A percentile compares a stretch with the other conserved stretches of the same genome.
Conservation (phyloP, 2,113 vertebrate genomes). For the Emberiza fucata region DNA sequence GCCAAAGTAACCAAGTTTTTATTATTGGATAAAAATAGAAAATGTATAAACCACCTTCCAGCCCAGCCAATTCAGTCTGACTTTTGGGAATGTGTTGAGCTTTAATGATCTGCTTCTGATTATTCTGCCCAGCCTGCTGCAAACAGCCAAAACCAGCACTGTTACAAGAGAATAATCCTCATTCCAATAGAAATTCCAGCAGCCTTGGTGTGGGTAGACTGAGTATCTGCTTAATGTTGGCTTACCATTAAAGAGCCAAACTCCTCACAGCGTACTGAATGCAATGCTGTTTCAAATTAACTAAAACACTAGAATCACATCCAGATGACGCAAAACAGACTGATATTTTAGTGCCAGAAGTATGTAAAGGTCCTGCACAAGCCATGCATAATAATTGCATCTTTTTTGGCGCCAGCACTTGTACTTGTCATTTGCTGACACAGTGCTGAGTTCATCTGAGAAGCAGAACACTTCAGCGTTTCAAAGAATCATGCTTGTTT, state of each 20-base stretch:
- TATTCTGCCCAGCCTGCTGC: background rate
- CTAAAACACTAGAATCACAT: background rate
- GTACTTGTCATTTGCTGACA: background rate
- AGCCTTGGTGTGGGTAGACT: background rate
- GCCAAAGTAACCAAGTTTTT: background rate
- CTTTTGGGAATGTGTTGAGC: background rate
- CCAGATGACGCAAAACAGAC: constrained; percentile 3
- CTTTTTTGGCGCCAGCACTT: background rate
- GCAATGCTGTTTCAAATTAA: constrained; percentile 1
- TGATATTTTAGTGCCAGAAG: background rate
- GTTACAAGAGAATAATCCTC: background rate
- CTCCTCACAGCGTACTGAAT: fast-evolving
- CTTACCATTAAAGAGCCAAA: background rate
- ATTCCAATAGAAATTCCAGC: background rate
- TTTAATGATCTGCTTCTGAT: background rate
- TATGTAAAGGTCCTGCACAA: background rate
- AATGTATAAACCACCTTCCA: background rate
- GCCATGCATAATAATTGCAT: background rate
- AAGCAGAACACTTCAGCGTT: background rate
- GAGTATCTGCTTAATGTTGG: background rate
- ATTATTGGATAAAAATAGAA: background rate
- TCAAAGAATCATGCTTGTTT: background rate
- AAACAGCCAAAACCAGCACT: background rate
- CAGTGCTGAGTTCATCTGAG: background rate
- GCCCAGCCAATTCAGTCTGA: background rate